These are phyloP conservation scores for Hippocampus barbouri DNA, from an alignment of 2,113 vertebrate species.

Conservation along the genomic window DNA sequence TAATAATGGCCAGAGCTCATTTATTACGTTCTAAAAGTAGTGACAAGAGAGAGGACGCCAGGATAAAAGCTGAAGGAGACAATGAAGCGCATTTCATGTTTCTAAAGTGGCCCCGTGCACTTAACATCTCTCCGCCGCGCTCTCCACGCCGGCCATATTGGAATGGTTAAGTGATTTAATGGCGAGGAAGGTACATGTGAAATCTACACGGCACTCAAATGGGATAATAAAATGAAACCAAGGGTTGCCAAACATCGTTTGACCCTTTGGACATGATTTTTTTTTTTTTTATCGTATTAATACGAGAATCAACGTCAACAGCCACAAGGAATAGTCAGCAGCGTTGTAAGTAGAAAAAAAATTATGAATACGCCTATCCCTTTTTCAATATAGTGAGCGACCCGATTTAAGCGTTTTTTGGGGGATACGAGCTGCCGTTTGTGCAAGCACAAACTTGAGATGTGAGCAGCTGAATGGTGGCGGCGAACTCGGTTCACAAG, in stretches of 20 bases:
- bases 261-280: neutral
- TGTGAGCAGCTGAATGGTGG: neutral
- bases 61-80: constrained; percentile 6
- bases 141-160: neutral
- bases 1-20: constrained; percentile 37
- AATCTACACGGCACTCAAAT: neutral
- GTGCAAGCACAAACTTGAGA: too few relatives aligned
- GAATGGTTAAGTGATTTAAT: neutral
- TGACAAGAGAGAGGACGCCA: constrained; percentile 9
- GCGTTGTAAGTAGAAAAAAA: neutral
- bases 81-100: constrained; percentile 30
- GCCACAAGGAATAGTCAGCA: neutral
- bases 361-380: neutral
- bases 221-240: neutral
- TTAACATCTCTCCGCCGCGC: neutral
- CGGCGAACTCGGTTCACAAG: neutral
- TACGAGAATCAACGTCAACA: neutral
- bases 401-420: too few relatives aligned
- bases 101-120: neutral
- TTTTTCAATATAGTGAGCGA: too few relatives aligned
- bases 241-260: neutral
- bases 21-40: constrained; percentile 48
- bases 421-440: too few relatives aligned
- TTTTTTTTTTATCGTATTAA: neutral
- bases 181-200: neutral